Percentiles rank a stretch among this genome's conserved stretches.
Conservation (phyloP, 2,797 vertebrate species). For the Chelmon rostratus region DNA sequence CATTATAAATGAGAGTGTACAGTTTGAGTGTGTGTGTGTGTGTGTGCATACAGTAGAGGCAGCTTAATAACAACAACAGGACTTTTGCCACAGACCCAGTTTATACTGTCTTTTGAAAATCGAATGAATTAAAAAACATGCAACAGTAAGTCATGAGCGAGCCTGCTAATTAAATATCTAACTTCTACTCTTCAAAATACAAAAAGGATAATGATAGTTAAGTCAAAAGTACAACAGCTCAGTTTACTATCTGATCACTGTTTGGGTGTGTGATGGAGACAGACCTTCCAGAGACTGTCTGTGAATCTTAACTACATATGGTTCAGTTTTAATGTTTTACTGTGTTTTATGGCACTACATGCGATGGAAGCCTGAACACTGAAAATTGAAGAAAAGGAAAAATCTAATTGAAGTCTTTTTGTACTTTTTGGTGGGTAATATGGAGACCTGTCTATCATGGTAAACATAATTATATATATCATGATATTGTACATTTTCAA, state of each 20-base stretch:
- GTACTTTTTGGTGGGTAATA: neutral
- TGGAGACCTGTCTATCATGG: neutral
- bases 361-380: neutral
- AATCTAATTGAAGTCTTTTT: neutral
- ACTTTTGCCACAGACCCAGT: neutral
- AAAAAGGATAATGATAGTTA: too few species aligned
- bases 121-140: neutral
- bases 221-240: too few species aligned
- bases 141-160: neutral
- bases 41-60: neutral
- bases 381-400: neutral
- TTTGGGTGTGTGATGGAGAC: neutral
- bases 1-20: slow-evolving; percentile 51
- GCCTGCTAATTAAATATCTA: neutral
- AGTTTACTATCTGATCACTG: neutral
- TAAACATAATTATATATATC: neutral
- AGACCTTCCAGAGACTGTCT: too few species aligned
- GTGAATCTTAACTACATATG: neutral
- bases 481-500: neutral
- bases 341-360: neutral
- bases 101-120: neutral
- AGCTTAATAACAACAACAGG: neutral
- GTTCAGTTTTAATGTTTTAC: neutral
- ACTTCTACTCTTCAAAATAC: neutral
- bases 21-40: neutral